Evolutionary conservation across 2,888 invertebrate genomes (phyloP).

Genomic region (Neuroscelio doddi): DNA sequence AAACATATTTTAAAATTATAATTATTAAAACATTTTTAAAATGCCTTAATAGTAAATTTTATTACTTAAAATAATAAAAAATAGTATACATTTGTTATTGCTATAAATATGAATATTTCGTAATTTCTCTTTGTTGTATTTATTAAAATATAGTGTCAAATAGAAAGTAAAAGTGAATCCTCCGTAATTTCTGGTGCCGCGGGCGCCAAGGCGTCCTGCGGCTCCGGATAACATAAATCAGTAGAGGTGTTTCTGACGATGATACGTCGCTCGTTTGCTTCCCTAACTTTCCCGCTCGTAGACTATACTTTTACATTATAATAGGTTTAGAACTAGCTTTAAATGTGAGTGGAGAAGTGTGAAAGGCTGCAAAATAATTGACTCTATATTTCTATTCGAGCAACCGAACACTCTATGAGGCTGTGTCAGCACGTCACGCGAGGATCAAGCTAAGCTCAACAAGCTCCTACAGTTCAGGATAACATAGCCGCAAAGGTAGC

Average conservation of each 20-base stretch:
- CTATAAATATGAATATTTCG: too few species aligned
- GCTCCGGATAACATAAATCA: slow-evolving; percentile 55
- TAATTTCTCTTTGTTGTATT: neutral
- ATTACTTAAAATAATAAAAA: too few species aligned
- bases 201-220: slow-evolving; percentile 64
- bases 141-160: neutral
- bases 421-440: slow-evolving; percentile 60
- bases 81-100: too few species aligned
- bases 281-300: slow-evolving; percentile 8
- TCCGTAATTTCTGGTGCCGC: slow-evolving; percentile 60
- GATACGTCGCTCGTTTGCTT: slow-evolving; percentile 1
- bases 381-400: slow-evolving; percentile 6
- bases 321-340: slow-evolving; percentile 11
- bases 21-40: too few species aligned
- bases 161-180: slow-evolving; percentile 38
- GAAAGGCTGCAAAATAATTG: slow-evolving; percentile 15
- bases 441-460: slow-evolving; percentile 67
- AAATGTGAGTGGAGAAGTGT: neutral
- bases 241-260: slow-evolving; percentile 48
- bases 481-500: slow-evolving; percentile 57
- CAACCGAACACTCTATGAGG: slow-evolving; percentile 39
- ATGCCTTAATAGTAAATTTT: too few species aligned
- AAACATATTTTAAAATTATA: too few species aligned
- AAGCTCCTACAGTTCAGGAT: slow-evolving; percentile 59
- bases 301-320: slow-evolving; percentile 22